These are phyloP conservation scores for Aspidapion aeneum DNA, from an alignment of 2,888 invertebrate species.

Conservation along the genomic window DNA sequence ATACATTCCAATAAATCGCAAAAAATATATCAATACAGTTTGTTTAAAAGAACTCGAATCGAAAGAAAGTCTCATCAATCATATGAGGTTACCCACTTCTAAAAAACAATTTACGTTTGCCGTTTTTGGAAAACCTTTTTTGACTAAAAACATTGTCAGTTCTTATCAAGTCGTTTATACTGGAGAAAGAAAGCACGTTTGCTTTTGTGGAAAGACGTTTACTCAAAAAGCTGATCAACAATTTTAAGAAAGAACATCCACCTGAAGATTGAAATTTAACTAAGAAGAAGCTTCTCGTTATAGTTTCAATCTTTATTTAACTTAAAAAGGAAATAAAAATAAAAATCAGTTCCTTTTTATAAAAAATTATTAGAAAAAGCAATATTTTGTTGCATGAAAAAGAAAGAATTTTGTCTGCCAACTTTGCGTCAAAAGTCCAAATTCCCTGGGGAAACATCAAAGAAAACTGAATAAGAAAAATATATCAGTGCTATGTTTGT, in stretches of 20 bases:
- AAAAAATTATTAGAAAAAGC: too few relatives aligned
- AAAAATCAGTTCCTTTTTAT: too few relatives aligned
- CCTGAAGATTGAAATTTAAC: background rate
- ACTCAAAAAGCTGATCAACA: background rate
- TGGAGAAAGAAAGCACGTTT: slow-evolving; percentile 21
- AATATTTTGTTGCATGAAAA: background rate
- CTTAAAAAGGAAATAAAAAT: too few relatives aligned
- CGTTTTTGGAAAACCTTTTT: background rate
- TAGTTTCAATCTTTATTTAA: too few relatives aligned
- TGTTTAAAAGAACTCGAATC: background rate
- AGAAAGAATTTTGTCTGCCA: background rate
- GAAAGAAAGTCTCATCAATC: background rate
- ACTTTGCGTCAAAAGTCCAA: background rate
- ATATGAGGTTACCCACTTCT: background rate
- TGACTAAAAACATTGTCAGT: background rate
- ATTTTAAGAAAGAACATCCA: slow-evolving; percentile 19
- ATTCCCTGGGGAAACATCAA: background rate
- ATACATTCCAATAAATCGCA: background rate
- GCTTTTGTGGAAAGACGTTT: slow-evolving; percentile 6
- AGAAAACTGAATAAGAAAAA: background rate
- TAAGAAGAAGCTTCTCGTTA: background rate
- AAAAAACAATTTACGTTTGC: background rate
- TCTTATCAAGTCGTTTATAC: slow-evolving; percentile 22
- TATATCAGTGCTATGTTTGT: background rate
- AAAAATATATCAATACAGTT: background rate